phyloP scores from a whole-genome alignment of 2,113 vertebrate species.

The Indri indri region DNA sequence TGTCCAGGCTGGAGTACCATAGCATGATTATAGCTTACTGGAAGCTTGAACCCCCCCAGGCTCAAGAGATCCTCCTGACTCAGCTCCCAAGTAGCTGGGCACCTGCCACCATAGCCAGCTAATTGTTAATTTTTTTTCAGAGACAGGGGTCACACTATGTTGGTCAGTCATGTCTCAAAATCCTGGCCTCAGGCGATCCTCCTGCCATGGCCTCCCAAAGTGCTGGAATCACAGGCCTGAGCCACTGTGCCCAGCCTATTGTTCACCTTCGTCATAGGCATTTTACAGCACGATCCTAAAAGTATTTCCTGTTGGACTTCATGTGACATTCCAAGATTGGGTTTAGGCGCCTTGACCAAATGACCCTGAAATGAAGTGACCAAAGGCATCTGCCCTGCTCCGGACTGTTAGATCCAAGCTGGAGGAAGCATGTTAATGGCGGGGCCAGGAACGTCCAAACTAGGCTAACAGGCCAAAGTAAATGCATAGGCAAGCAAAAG shows the following conservation, averaged over 20 bases:
- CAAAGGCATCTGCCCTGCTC: not conserved
- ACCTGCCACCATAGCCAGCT: not conserved
- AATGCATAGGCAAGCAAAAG: not conserved
- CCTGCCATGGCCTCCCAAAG: not conserved
- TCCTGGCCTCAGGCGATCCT: not conserved
- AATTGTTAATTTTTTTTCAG: not conserved
- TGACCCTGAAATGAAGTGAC: not conserved
- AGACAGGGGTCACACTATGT: not conserved
- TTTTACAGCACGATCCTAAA: not conserved
- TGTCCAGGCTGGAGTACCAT: not conserved
- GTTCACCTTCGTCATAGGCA: not conserved
- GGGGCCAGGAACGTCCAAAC: not conserved
- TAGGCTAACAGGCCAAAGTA: not conserved
- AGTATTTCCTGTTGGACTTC: constrained; percentile 2
- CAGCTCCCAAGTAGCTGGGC: not conserved
- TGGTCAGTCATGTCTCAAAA: not conserved
- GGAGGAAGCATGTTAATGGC: not conserved
- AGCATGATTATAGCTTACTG: not conserved
- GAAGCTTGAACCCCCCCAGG: not conserved
- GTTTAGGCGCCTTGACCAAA: not conserved
- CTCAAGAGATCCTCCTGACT: not conserved
- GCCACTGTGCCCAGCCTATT: not conserved
- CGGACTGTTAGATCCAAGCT: not conserved
- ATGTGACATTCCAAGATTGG: not conserved
- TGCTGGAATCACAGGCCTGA: not conserved